These are phyloP conservation scores for Cotesia vestalis DNA, from an alignment of 1,140 invertebrate species.

Conservation along the genomic window DNA sequence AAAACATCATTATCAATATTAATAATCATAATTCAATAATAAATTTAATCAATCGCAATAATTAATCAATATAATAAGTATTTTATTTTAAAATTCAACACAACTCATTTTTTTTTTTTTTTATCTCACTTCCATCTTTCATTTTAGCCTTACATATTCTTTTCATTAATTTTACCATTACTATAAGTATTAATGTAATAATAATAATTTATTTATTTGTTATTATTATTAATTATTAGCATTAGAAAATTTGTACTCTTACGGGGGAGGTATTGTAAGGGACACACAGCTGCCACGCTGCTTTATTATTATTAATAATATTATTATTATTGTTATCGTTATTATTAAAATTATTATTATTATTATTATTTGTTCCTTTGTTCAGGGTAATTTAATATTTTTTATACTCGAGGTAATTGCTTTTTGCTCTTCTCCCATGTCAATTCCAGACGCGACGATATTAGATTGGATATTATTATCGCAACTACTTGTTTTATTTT, in stretches of 20 bases:
- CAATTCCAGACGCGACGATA: slow-evolving; percentile 41
- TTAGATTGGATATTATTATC: slow-evolving; percentile 39
- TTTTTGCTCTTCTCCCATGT: slow-evolving; percentile 34
- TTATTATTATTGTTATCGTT: slow-evolving; percentile 17
- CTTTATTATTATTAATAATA: slow-evolving; percentile 24
- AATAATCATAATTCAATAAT: too few species aligned
- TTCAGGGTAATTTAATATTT: slow-evolving; percentile 17
- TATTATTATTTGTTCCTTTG: slow-evolving; percentile 18
- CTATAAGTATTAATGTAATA: slow-evolving; percentile 49
- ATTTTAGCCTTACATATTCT: slow-evolving; percentile 26
- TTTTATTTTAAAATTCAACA: too few species aligned
- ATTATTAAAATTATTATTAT: slow-evolving; percentile 21
- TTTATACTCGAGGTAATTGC: slow-evolving; percentile 34
- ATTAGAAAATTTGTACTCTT: slow-evolving; percentile 65
- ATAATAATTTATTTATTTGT: slow-evolving; percentile 58
- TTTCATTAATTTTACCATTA: slow-evolving; percentile 25
- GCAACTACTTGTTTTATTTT: slow-evolving; percentile 8
- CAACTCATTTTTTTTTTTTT: not conserved
- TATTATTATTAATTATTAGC: slow-evolving; percentile 43
- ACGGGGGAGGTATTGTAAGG: slow-evolving; percentile 61
- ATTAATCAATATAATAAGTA: too few species aligned
- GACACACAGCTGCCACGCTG: slow-evolving; percentile 54
- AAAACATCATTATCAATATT: slow-evolving; percentile 53
- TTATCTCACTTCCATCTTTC: slow-evolving; percentile 16
- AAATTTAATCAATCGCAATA: too few species aligned